Conservation (phyloP, 1,140 invertebrate species). For the Amphibalanus amphitrite region DNA sequence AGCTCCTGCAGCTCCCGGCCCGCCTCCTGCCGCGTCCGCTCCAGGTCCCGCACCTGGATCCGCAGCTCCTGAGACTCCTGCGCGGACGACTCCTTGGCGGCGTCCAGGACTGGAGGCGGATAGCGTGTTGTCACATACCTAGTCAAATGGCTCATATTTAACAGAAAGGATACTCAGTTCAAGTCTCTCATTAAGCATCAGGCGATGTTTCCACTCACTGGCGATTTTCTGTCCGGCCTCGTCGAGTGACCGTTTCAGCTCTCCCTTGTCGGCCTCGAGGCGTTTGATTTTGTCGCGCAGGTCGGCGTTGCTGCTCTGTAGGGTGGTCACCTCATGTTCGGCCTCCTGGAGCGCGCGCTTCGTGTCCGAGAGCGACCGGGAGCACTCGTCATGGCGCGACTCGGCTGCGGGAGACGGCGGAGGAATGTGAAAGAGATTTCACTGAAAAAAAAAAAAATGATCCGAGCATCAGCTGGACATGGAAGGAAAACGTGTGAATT, state of each 20-base stretch:
- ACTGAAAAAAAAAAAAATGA: no score
- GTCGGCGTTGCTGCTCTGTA: neutral
- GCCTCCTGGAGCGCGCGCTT: neutral
- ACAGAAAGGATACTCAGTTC: no score
- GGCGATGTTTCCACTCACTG: no score
- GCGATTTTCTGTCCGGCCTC: neutral
- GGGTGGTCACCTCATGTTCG: neutral
- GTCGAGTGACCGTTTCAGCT: neutral
- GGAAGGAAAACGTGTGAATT: no score
- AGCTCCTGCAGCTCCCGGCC: neutral
- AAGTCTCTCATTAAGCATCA: no score
- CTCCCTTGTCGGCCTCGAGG: neutral
- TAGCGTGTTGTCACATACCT: no score
- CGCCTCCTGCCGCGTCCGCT: neutral
- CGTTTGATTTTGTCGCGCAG: neutral
- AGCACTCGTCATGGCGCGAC: no score
- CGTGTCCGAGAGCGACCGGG: neutral
- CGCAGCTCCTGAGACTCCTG: neutral
- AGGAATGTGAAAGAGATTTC: no score
- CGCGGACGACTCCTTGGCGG: neutral
- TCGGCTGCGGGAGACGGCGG: no score
- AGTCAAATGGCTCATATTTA: no score
- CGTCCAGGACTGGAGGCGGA: neutral
- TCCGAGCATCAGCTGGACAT: no score
- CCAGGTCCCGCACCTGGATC: neutral